Evolutionary conservation across 30 jellyfish, hydroid and myxozoan species (phyloP).

Genomic region (Clytia hemisphaerica): DNA sequence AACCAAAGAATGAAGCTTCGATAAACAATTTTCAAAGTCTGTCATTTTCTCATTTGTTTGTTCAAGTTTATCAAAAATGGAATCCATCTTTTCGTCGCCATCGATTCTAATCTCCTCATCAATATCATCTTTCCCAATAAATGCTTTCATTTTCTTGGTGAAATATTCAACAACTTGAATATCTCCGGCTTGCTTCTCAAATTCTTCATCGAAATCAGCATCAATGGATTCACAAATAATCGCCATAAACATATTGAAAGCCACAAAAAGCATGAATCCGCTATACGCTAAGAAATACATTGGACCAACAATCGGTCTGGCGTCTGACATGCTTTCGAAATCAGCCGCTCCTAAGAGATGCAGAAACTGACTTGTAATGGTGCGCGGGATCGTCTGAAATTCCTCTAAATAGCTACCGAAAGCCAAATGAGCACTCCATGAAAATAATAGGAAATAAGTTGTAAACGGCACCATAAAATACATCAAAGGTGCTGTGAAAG

Average conservation of each 20-base stretch:
- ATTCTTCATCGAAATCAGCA: slow-evolving; percentile 12
- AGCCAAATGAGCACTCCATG: slow-evolving; percentile 23
- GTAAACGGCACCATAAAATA: slow-evolving; percentile 33
- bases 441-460: slow-evolving; percentile 27
- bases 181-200: not conserved
- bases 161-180: slow-evolving; percentile 3
- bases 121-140: not conserved
- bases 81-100: slow-evolving; percentile 1
- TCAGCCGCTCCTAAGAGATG: slow-evolving; percentile 53
- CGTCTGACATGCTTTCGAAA: slow-evolving; percentile 13
- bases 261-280: slow-evolving; percentile 28
- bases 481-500: slow-evolving; percentile 24
- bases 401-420: slow-evolving; percentile 15
- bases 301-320: slow-evolving; percentile 42
- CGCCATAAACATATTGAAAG: slow-evolving; percentile 46
- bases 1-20: too few relatives aligned
- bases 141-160: not conserved
- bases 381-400: slow-evolving; percentile 27
- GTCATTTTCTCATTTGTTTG: too few relatives aligned
- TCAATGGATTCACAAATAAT: slow-evolving; percentile 42
- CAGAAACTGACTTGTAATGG: slow-evolving; percentile 35
- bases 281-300: slow-evolving; percentile 35
- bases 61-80: too few relatives aligned
- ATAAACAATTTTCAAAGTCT: too few relatives aligned
- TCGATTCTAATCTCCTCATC: not conserved